Base-by-base conservation (phyloP, 2,888 invertebrate species). In the Melieria crassipennis region DNA sequence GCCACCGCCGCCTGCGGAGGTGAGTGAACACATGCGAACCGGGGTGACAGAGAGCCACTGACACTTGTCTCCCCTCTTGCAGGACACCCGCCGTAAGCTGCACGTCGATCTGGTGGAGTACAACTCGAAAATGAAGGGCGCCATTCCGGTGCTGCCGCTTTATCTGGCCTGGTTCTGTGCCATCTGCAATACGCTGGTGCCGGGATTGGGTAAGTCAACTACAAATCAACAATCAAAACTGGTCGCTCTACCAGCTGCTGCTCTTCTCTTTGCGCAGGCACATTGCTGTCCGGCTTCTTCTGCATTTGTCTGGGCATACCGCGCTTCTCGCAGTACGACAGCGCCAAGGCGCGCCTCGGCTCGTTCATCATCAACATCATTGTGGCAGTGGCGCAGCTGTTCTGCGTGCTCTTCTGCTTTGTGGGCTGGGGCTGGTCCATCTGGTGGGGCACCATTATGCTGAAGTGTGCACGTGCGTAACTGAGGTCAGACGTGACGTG, bases 381-480 rank as follows among this genome's bases (percentile, higher is more conserved):
- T 77, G 95, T 98, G 71, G 97, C 96, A 0, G 89, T 93, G 70
- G 92, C 95, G 16, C 98, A 98, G 87, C 88, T 96, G 80, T 96
- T 97, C 88, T 97, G 97, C 43, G 94, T 98, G 67, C 90, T 97
- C 68, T 98, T 98, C 88, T 94, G 98, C 82, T 91, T 97, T 67
- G 97, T 96, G 56, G 95, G 98, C 16, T 98, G 98, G 98, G 97
- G 98, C 78, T 98, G 98, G 98, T 96, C 97, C 73, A 93, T 98
- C 76, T 97, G 97, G 92, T 98, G 98, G 98, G 98, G 98, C 4
- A 92, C 96, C 77, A 94, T 96, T 81, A 94, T 98, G 92, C 88
- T 98, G 75, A 92, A 92, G 82, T 90, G 95, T 80, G 93, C 98
- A 74, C 92, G 98, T 98, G 87, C 91, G 94, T 73, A n/a, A 45